Conservation (phyloP, 2,888 invertebrate species). For the Globia sparganii region DNA sequence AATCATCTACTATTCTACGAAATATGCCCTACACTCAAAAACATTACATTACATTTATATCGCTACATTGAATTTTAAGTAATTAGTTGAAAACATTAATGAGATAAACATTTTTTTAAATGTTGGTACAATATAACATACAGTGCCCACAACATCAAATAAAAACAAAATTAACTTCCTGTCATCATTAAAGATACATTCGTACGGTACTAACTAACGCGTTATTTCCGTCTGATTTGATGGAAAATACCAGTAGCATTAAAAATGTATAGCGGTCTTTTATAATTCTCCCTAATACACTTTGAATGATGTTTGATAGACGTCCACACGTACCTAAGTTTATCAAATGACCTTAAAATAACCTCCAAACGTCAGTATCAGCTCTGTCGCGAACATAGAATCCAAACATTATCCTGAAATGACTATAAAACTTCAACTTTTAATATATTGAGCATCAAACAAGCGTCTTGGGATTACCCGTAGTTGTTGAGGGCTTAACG, state of each 20-base stretch:
- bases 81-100: neutral
- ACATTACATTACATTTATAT: neutral
- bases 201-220: neutral
- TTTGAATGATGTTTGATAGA: slow-evolving; percentile 24
- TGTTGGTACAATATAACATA: neutral
- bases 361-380: slow-evolving; percentile 18
- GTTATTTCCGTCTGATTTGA: slow-evolving; percentile 36
- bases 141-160: neutral
- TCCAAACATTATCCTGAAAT: slow-evolving; percentile 58
- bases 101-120: neutral
- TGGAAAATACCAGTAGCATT: slow-evolving; percentile 36
- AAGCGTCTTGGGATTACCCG: slow-evolving; percentile 73
- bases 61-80: too few relatives aligned
- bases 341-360: slow-evolving; percentile 10
- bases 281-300: slow-evolving; percentile 19
- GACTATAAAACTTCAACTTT: slow-evolving; percentile 66
- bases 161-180: neutral
- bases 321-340: neutral
- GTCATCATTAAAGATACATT: neutral
- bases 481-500: slow-evolving; percentile 80
- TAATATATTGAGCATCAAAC: slow-evolving; percentile 67
- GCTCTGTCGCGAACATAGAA: slow-evolving; percentile 3
- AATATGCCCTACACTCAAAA: neutral
- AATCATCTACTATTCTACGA: too few relatives aligned
- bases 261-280: slow-evolving; percentile 38